Conservation (phyloP, 2,888 invertebrate genomes). For the Drosophila lacicola region DNA sequence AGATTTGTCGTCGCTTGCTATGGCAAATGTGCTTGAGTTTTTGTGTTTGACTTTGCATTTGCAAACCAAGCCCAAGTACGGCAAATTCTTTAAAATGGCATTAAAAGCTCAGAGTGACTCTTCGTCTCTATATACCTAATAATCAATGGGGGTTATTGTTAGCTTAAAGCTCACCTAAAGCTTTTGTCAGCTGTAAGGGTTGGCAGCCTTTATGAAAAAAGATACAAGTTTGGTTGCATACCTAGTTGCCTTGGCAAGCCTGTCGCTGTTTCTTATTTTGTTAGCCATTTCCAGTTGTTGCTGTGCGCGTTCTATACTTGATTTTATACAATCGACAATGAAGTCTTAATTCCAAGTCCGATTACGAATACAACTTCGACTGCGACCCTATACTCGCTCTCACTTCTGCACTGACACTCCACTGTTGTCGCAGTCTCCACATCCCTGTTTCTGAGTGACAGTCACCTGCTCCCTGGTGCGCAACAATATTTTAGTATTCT, state of each 20-base stretch:
- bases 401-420: not conserved
- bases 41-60: too few species aligned
- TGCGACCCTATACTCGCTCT: slow-evolving; percentile 3
- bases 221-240: slow-evolving; percentile 4
- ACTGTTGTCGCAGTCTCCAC: not conserved
- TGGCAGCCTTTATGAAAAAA: slow-evolving; percentile 23
- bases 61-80: too few species aligned
- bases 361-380: slow-evolving; percentile 1
- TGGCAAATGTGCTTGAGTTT: too few species aligned
- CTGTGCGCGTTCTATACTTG: slow-evolving; percentile 58
- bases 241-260: slow-evolving; percentile 28
- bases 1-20: too few species aligned
- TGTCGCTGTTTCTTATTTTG: slow-evolving; percentile 28
- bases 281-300: slow-evolving; percentile 57
- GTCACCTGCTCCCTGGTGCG: slow-evolving; percentile 4
- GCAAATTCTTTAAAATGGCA: too few species aligned
- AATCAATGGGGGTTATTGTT: not conserved
- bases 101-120: too few species aligned
- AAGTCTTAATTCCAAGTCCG: slow-evolving; percentile 1
- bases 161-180: slow-evolving; percentile 28
- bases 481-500: slow-evolving; percentile 10
- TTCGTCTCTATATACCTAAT: too few species aligned
- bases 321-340: slow-evolving; percentile 6
- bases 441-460: slow-evolving; percentile 1
- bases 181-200: slow-evolving; percentile 49